phyloP scores from a whole-genome alignment of 2,888 invertebrate species.

The Folsomia candida region DNA sequence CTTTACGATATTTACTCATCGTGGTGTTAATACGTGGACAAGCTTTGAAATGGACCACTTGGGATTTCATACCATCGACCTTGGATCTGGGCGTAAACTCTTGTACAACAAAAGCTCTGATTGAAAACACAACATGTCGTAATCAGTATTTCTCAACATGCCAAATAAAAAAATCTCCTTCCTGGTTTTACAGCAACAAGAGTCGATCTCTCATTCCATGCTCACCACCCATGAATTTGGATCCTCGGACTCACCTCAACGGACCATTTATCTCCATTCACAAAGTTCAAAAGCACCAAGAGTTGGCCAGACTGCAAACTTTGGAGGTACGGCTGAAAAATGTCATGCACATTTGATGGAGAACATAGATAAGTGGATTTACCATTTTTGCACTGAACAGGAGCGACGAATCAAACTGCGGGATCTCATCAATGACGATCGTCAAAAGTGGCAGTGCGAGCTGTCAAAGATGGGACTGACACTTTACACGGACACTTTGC shows the following conservation, averaged over 20 bases:
- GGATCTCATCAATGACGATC: conserved; percentile 40
- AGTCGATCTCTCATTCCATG: conserved; percentile 24
- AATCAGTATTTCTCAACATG: neutral
- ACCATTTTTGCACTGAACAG: conserved; percentile 16
- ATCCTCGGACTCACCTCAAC: conserved; percentile 45
- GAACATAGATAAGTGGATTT: neutral
- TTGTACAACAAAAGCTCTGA: too few relatives aligned
- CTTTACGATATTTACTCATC: too few relatives aligned
- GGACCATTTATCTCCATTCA: conserved; percentile 45
- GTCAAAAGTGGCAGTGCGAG: conserved; percentile 43
- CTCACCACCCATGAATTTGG: conserved; percentile 35
- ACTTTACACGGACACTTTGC: conserved; percentile 38
- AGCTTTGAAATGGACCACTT: conserved; percentile 38
- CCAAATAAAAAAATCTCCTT: neutral
- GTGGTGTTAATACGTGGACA: too few relatives aligned
- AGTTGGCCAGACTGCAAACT: conserved; percentile 36
- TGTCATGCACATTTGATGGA: neutral
- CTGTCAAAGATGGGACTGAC: conserved; percentile 41
- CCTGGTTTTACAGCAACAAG: conserved; percentile 15
- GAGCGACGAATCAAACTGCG: conserved; percentile 36
- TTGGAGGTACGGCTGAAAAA: conserved; percentile 40
- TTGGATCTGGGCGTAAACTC: conserved; percentile 28
- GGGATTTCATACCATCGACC: conserved; percentile 40
- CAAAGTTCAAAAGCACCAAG: conserved; percentile 48
- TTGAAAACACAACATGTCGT: too few relatives aligned